Percentiles rank a stretch among this genome's conserved stretches.
Evolutionary conservation across 2,797 vertebrate genomes (phyloP).

Genomic region (Acrocephalus scirpaceus): DNA sequence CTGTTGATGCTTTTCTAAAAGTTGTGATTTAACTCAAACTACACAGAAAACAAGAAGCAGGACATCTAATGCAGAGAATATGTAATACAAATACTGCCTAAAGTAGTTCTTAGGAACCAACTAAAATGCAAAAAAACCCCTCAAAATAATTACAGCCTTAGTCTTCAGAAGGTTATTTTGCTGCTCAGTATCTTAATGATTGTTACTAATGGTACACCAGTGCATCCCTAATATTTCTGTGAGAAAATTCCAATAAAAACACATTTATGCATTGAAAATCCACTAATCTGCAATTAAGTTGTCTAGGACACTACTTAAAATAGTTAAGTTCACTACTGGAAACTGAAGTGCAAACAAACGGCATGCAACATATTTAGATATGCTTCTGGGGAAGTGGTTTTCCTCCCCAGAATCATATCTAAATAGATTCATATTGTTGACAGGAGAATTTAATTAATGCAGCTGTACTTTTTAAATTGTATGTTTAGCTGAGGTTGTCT

Average conservation of each 20-base stretch:
- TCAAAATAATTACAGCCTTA: background rate
- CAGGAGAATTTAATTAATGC: background rate
- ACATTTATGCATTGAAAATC: background rate
- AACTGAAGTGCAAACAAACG: background rate
- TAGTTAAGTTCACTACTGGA: background rate
- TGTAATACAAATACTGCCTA: background rate
- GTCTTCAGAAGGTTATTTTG: constrained; percentile 9
- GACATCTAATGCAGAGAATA: background rate
- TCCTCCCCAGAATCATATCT: background rate
- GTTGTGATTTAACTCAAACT: background rate
- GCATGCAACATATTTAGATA: background rate
- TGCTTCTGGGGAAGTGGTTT: background rate
- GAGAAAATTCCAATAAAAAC: background rate
- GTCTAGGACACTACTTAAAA: background rate
- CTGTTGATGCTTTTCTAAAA: background rate
- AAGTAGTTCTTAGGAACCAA: background rate
- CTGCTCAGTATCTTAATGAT: background rate
- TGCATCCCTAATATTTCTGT: background rate
- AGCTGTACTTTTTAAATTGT: background rate
- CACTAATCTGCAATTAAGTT: background rate
- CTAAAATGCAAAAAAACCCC: rapidly evolving
- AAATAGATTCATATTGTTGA: background rate
- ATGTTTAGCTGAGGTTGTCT: constrained; percentile 14
- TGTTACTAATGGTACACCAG: background rate
- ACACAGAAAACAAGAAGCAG: background rate